Base-by-base conservation (phyloP, 2,797 vertebrate species). In the Lophius americanus region DNA sequence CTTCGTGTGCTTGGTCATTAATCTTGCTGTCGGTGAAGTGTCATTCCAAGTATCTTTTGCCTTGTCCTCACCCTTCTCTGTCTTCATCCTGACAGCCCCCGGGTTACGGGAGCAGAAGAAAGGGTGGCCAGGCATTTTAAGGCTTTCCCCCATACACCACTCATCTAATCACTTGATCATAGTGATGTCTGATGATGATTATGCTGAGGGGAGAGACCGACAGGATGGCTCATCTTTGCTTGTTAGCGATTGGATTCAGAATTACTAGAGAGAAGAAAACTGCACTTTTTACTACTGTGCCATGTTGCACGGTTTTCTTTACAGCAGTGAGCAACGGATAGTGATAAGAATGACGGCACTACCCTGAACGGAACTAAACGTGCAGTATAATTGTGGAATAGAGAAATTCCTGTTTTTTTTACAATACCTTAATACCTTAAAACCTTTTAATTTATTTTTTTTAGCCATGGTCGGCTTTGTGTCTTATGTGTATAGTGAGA, bases 111-210 rank as follows among this genome's bases (percentile, higher is more conserved):
- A 32, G 5, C 13, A 68, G 60, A 64, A 52, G 47, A 72, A 67
- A 68, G 33, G 46, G 13, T 41, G 42, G 59, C 48, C 44, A 2
- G 14, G 33, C 76, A 58, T 52, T 71, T 60, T 51, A 39, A 67
- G 60, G 44, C 60, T 43, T 77, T 67, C 66, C 55, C 32, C 39
- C 56, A 32, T 56, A 60, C 67, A 67, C 67, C 81, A 82, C 88
- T 90, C 77, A 44, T 84, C 75, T 75, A 90, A 91, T 90, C 90
- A 87, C 78, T 88, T 85, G 74, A 91, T 90, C 86, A 77, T 73
- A 79, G 78, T 60, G 58, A 70, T 47, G 78, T 82, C 79, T 86
- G 80, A 83, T 87, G 85, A 84, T 73, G 76, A 85, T 71, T 44
- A 48, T 3, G 10, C 36, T 39, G 69, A 76, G 70, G 53, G 71